phyloP scores from a whole-genome alignment of 2,797 vertebrate genomes.

The Lerista edwardsae region DNA sequence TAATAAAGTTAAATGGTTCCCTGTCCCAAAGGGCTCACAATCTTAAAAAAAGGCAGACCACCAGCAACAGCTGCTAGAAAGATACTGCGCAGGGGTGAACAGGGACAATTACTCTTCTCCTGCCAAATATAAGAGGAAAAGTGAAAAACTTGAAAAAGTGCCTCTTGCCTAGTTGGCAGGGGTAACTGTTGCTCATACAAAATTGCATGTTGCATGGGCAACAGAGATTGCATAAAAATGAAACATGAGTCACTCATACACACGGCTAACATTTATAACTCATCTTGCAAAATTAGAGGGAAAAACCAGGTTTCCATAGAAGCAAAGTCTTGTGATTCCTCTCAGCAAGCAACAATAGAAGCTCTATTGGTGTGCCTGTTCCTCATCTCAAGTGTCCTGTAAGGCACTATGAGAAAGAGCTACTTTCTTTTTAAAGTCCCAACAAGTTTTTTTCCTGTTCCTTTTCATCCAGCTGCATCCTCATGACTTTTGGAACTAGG shows the following conservation, averaged over 20 bases:
- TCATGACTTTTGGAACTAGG: not conserved
- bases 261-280: not conserved
- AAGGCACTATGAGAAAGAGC: not conserved
- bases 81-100: too few relatives aligned
- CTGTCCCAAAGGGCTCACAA: too few relatives aligned
- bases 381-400: not conserved
- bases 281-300: not conserved
- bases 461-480: not conserved
- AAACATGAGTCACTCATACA: not conserved
- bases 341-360: too few relatives aligned
- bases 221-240: not conserved
- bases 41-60: too few relatives aligned
- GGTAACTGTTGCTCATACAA: too few relatives aligned
- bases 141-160: too few relatives aligned
- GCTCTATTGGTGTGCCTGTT: not conserved
- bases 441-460: not conserved
- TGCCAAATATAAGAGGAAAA: too few relatives aligned
- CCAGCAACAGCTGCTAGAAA: too few relatives aligned
- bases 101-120: too few relatives aligned
- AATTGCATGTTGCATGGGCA: not conserved
- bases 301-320: not conserved
- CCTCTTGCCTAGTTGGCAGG: too few relatives aligned
- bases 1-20: too few relatives aligned
- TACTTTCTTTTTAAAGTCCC: not conserved
- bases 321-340: not conserved